phyloP scores from a whole-genome alignment of 2,888 invertebrate species.

The Oeneis ivallda region DNA sequence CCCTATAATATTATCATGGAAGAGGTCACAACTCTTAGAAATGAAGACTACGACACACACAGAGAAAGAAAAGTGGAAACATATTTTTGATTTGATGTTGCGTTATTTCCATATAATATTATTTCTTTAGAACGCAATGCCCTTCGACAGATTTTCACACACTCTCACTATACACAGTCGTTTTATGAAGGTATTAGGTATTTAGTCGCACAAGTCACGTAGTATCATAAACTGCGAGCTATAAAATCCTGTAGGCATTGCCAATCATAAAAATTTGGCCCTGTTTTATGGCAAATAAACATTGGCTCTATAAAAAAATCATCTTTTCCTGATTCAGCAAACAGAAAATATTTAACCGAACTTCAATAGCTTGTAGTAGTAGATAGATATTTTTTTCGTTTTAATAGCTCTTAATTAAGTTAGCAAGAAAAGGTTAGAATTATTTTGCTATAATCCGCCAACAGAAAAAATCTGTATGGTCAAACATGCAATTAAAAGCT shows the following conservation, averaged over 20 bases:
- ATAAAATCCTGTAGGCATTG: slow-evolving; percentile 29
- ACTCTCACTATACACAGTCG: slow-evolving; percentile 25
- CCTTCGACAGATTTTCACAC: not conserved
- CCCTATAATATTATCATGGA: too few species aligned
- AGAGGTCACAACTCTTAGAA: too few species aligned
- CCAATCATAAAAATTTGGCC: slow-evolving; percentile 26
- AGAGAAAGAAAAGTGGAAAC: too few species aligned
- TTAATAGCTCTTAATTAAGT: too few species aligned
- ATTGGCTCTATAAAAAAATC: slow-evolving; percentile 5
- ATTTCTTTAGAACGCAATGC: not conserved
- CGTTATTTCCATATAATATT: not conserved
- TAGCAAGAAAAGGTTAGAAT: too few species aligned
- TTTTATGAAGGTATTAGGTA: slow-evolving; percentile 28
- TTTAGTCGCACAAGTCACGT: slow-evolving; percentile 25
- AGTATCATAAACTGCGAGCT: slow-evolving; percentile 24
- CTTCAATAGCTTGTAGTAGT: not conserved
- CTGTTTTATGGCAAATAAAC: slow-evolving; percentile 26
- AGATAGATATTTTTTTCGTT: too few species aligned
- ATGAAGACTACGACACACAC: too few species aligned
- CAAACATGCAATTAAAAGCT: too few species aligned
- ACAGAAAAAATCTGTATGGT: too few species aligned
- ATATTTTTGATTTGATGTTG: too few species aligned
- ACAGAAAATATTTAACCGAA: not conserved
- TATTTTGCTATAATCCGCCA: too few species aligned
- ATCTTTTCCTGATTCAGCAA: slow-evolving; percentile 3